Evolutionary conservation across 1,140 invertebrate species (phyloP), one percentile per base, ranked within the genome.

Genomic region (Trissolcus basalis): DNA sequence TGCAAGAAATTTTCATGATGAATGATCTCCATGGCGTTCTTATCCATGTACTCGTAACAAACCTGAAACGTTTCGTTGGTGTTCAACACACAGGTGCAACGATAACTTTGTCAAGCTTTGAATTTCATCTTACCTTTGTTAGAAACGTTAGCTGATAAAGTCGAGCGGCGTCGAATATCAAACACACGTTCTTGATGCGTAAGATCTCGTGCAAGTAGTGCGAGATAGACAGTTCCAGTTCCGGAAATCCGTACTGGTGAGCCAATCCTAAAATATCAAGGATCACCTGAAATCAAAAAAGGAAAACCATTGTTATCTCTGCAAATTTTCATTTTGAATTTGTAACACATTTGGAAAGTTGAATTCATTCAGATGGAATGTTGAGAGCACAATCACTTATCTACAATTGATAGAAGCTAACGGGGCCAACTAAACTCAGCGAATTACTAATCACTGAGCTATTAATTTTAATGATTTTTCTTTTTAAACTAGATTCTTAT

Each of bases 181-280:
- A 91, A 89, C 97, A 98, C 0, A 98, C 95, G 89, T 99, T 99
- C 79, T 92, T 91, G 47, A 96, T 91, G 49, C 93, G 94, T 12
- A 99, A 89, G 80, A 95, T 93, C 83, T 96, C 95, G 73, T 94
- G 93, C 68, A 99, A 88, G 89, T 97, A 98, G 81, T 98, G 96
- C 0, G 96, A 98, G 67, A 99, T 96, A 10, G 96, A 92, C 7
- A 91, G 88, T 90, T 98, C 96, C 50, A 99, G 87, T 83, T 98
- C 95, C 71, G 92, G 91, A 90, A 99, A 98, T 35, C 96, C 96
- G 90, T 98, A 99, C 80, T 97, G 94, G 90, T 99, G 96, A 16
- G 96, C 95, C 81, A 99, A 90, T 5, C 93, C 88, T 27, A 88
- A 79, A 59, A 87, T 87, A 67, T 89, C 86, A 4, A 89, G 77